These are phyloP conservation scores for Antheraea mylitta DNA, from an alignment of 1,140 invertebrate species.

Conservation along the genomic window DNA sequence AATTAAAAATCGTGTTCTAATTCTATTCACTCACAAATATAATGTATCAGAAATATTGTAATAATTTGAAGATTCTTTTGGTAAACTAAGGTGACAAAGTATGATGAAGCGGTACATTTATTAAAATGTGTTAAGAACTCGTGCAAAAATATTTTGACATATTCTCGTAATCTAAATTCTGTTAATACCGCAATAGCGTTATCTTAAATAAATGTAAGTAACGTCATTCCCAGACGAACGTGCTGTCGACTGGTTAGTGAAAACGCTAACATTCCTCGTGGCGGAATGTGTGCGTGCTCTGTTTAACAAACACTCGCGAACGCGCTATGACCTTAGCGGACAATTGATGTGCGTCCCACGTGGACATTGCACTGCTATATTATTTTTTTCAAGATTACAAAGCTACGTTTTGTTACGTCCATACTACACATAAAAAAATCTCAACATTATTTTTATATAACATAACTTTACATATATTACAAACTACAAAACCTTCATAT, in stretches of 20 bases:
- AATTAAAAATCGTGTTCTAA: too few relatives aligned
- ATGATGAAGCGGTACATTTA: too few relatives aligned
- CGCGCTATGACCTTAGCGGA: constrained; percentile 46
- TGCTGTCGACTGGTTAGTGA: constrained; percentile 24
- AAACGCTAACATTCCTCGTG: constrained; percentile 50
- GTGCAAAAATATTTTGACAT: not conserved
- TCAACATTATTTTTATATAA: too few relatives aligned
- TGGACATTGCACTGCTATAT: not conserved
- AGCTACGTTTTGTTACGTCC: not conserved
- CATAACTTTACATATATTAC: too few relatives aligned
- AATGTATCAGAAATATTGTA: too few relatives aligned
- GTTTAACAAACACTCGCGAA: constrained; percentile 43
- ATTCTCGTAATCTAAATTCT: not conserved
- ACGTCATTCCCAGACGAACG: constrained; percentile 1
- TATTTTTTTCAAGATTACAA: not conserved
- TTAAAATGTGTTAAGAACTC: not conserved
- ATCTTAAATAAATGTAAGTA: constrained; percentile 3
- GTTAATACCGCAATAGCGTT: constrained; percentile 2
- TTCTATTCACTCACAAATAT: too few relatives aligned
- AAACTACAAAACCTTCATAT: too few relatives aligned
- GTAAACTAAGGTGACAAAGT: not conserved
- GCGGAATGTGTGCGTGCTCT: constrained; percentile 43
- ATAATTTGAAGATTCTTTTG: too few relatives aligned
- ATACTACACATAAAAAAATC: too few relatives aligned
- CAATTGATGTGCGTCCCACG: not conserved